Percentiles rank a stretch among this genome's conserved stretches.
Conservation (phyloP, 2,113 vertebrate genomes). For the Aspidoscelis tigris region DNA sequence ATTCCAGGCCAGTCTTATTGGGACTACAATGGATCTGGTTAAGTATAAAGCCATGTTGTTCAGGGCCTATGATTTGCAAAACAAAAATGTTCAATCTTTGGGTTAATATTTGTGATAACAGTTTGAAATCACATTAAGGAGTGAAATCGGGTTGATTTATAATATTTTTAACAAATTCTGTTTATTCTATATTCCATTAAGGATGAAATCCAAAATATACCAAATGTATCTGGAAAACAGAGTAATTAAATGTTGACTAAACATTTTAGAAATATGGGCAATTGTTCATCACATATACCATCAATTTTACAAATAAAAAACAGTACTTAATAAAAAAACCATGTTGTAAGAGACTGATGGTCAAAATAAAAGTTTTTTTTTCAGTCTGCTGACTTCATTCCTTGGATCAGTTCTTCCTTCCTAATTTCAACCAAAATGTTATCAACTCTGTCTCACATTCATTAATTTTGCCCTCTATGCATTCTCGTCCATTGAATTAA, state of each 20-base stretch:
- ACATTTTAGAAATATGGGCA: accelerated
- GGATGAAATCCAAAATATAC: conserved; percentile 17
- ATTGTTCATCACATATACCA: not conserved
- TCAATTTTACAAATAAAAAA: not conserved
- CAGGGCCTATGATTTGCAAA: too few relatives aligned
- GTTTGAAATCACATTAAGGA: too few relatives aligned
- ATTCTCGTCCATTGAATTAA: not conserved
- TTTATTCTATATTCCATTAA: not conserved
- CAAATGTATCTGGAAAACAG: not conserved
- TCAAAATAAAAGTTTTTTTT: not conserved
- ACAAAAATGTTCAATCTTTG: too few relatives aligned
- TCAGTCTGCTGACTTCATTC: not conserved
- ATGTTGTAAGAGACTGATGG: not conserved
- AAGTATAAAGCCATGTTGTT: too few relatives aligned
- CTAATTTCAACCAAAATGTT: not conserved
- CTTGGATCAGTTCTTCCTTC: not conserved
- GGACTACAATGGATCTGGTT: too few relatives aligned
- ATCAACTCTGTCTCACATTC: not conserved
- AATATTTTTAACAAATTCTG: not conserved
- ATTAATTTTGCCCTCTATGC: not conserved
- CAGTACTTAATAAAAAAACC: not conserved
- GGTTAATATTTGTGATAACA: too few relatives aligned
- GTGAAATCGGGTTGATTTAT: too few relatives aligned
- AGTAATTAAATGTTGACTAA: not conserved
- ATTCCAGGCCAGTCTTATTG: too few relatives aligned